These are phyloP conservation scores for human DNA, from an alignment of 2,113 vertebrate species.

Conservation along the genomic window DNA sequence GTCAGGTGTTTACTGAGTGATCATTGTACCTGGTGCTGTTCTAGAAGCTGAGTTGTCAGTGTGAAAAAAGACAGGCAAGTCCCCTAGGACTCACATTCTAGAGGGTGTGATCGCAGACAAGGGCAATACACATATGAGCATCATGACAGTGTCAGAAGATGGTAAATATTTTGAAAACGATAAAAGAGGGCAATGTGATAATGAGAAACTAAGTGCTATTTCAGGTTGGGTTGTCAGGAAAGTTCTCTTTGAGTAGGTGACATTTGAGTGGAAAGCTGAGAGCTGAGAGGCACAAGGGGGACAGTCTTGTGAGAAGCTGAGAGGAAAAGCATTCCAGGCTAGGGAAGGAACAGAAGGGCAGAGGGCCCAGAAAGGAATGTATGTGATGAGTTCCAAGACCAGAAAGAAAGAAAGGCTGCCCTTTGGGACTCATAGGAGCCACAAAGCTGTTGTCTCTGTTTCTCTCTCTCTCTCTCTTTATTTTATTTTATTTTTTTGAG, in stretches of 20 bases:
- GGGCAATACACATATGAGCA: background rate
- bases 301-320: background rate
- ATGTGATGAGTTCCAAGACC: background rate
- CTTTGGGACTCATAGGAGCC: background rate
- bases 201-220: background rate
- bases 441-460: background rate
- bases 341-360: background rate
- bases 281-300: background rate
- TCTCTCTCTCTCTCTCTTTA: background rate
- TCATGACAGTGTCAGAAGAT: background rate
- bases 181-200: background rate
- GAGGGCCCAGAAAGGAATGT: background rate
- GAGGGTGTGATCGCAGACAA: background rate
- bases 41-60: background rate
- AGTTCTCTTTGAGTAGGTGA: background rate
- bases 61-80: background rate
- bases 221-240: background rate
- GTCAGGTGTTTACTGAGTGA: background rate
- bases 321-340: background rate
- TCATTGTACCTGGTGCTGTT: background rate
- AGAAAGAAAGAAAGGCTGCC: background rate
- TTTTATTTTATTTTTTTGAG: no score
- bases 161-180: background rate
- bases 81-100: background rate
- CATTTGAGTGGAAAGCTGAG: background rate